Percentiles rank a stretch among this genome's conserved stretches.
These are phyloP conservation scores for Drosophila setosimentum DNA, from an alignment of 2,888 invertebrate species.

Conservation along the genomic window DNA sequence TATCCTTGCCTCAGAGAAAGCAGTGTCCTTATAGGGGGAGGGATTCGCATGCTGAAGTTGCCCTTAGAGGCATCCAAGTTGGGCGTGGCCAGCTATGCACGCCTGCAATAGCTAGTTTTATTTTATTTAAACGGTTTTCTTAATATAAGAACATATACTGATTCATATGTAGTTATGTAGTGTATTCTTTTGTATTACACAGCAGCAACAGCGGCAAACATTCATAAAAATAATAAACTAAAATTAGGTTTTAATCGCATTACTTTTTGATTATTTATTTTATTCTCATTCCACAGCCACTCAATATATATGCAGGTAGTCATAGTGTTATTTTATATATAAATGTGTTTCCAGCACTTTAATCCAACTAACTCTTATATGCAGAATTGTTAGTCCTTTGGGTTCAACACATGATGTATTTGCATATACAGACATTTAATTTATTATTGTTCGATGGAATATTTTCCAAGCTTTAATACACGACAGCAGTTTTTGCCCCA, in stretches of 20 bases:
- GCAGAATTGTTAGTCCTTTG: background rate
- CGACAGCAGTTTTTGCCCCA: too few relatives aligned
- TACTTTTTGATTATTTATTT: constrained; percentile 5
- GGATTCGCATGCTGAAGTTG: background rate
- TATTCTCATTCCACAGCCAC: background rate
- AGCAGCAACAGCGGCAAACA: constrained; percentile 26
- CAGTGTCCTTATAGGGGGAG: background rate
- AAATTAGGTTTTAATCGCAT: constrained; percentile 29
- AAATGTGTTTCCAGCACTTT: background rate
- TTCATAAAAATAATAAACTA: constrained; percentile 33
- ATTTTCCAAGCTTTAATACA: background rate
- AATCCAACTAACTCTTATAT: constrained; percentile 2
- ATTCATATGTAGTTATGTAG: constrained; percentile 42
- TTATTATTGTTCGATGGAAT: background rate
- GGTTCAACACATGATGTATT: background rate
- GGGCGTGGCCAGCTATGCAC: background rate
- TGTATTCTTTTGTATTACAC: constrained; percentile 62
- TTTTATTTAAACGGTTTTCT: constrained; percentile 17
- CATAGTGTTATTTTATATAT: background rate
- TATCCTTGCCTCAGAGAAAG: background rate
- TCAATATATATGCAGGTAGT: background rate
- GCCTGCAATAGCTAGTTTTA: constrained; percentile 17
- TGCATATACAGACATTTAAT: background rate
- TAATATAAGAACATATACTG: constrained; percentile 25
- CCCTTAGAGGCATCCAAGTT: background rate